A percentile compares a stretch with the other conserved stretches of the same genome.
These are phyloP conservation scores for Pampusana beccarii DNA, from an alignment of 2,113 vertebrate species.

Conservation along the genomic window DNA sequence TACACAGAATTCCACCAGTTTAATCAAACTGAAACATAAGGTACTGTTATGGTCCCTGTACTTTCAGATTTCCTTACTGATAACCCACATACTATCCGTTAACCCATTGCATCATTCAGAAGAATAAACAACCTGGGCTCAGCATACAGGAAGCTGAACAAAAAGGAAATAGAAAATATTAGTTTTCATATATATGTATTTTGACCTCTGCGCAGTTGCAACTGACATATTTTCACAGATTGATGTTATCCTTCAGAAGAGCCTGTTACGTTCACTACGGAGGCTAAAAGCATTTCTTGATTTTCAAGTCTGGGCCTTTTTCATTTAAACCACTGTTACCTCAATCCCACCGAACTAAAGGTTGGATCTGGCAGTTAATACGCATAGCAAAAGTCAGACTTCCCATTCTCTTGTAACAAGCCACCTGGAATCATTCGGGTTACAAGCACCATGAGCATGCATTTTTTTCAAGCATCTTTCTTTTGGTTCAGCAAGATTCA, in stretches of 20 bases:
- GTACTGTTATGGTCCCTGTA: conserved; percentile 72
- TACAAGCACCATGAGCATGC: not conserved
- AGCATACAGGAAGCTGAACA: conserved; percentile 76
- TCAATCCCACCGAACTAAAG: not conserved
- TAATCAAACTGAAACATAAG: conserved; percentile 79
- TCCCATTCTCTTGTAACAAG: not conserved
- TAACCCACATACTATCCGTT: conserved; percentile 70
- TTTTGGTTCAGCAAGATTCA: not conserved
- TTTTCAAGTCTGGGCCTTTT: not conserved
- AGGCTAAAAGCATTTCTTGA: not conserved
- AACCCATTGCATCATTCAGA: conserved; percentile 83
- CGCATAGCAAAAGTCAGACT: not conserved
- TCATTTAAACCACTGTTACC: not conserved
- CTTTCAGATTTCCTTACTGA: conserved; percentile 80
- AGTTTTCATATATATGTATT: conserved; percentile 12
- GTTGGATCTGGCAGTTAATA: not conserved
- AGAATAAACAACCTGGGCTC: conserved; percentile 71
- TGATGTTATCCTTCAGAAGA: not conserved
- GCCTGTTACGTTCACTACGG: not conserved
- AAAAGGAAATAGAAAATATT: conserved; percentile 71
- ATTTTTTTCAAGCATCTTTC: not conserved
- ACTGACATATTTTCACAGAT: not conserved
- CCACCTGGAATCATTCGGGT: not conserved
- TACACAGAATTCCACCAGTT: conserved; percentile 76
- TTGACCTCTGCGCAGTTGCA: not conserved